phyloP scores from a whole-genome alignment of 2,113 vertebrate species.

The Indicator maculatus region DNA sequence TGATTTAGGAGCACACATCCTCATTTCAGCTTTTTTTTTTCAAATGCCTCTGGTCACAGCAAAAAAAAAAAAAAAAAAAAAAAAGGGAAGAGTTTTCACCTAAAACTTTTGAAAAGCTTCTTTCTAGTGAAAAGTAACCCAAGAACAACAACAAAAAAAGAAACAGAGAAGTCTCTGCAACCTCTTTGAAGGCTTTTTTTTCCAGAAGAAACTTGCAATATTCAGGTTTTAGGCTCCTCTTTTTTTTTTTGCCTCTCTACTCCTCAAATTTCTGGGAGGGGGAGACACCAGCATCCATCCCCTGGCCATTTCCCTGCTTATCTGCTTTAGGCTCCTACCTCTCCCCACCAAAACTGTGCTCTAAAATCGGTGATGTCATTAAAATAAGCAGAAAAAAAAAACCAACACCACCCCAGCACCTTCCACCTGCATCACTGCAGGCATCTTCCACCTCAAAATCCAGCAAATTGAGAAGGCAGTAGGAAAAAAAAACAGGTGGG shows the following conservation, averaged over 20 bases:
- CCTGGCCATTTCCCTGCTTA: rapidly evolving
- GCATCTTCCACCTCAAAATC: not conserved
- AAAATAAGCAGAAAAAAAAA: not conserved
- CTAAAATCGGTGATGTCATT: not conserved
- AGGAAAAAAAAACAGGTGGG: too few species aligned
- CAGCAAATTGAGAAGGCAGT: not conserved
- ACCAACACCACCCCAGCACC: too few species aligned
- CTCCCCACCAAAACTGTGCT: not conserved
- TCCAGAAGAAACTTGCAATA: not conserved
- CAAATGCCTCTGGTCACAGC: rapidly evolving
- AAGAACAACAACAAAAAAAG: not conserved
- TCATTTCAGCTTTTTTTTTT: not conserved
- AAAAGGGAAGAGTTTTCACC: not conserved
- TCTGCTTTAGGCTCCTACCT: not conserved
- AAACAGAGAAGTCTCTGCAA: not conserved
- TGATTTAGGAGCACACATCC: rapidly evolving
- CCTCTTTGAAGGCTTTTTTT: not conserved
- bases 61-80: not conserved
- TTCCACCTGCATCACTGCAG: rapidly evolving
- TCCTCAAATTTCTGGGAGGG: not conserved
- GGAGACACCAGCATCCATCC: not conserved
- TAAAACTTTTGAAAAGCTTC: not conserved
- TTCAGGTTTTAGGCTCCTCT: not conserved
- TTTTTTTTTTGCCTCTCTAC: not conserved
- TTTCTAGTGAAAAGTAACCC: not conserved